Evolutionary conservation across 1,140 invertebrate genomes (phyloP), one percentile per base, ranked within the genome.

Genomic region (Nixonia krombeini): DNA sequence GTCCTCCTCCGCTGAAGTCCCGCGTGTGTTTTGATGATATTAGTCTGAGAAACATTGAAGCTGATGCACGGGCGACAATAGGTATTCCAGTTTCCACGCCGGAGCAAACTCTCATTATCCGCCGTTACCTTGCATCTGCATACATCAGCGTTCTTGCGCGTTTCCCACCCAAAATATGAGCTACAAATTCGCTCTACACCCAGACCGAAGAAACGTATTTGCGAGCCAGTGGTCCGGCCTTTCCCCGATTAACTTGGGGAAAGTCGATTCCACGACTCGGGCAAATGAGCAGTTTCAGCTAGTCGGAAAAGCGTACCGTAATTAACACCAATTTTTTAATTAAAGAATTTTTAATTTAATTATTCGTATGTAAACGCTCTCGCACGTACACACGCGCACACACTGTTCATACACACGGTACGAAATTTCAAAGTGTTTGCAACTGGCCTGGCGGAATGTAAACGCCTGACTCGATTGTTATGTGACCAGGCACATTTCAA

Each of bases 71-170:
- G 33, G 28, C 18, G 38, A 41, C 59, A 69, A 69, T 63, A 49
- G 51, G 59, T 58, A 53, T 63, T 59, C 52, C 59, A 69, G 49
- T 57, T 40, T 55, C 42, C 51, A 55, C 59, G 63, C 63, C 65
- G 57, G 57, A 37, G 55, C 63, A 67, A 67, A 62, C 65, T 62
- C 65, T 62, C 65, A 68, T 68, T 68, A 68, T 57, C 64, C 46
- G 55, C 64, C 64, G 51, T 61, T 61, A 46, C 45, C 46, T 67
- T 40, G 41, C 51, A 52, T 61, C 56, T 61, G 41, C 51, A 62
- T 68, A 42, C 57, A 42, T 56, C 47, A 68, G 41, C 52, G 38
- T 61, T 59, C 50, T 55, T 55, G 31, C 33, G 21, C 25, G 21
- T 42, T n/a, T 10, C 33, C 15, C 49, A 21, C 31, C 57, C 31